Base-by-base conservation (phyloP, 2,888 invertebrate genomes). In the Spilarctia lutea region DNA sequence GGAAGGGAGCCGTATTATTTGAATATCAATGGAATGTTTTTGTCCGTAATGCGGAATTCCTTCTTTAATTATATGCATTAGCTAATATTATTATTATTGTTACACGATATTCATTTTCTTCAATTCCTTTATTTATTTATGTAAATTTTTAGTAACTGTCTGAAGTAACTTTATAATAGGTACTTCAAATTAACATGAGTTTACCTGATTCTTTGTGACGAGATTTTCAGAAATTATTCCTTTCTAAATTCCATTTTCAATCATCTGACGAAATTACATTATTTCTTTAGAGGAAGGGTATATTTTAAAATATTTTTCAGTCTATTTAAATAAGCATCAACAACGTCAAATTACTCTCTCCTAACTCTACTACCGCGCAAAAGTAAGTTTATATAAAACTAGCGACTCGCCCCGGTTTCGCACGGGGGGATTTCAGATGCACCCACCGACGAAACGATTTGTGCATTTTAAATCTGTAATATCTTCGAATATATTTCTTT, bases 1-100 rank as follows among this genome's bases (percentile, higher is more conserved):
- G 65, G 18, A 27, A 72, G n/a, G n/a, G 35, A n/a, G 52, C 48
- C 13, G 18, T 72, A 27, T 52, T 71, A 52, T 66, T 27, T 35
- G 10, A 27, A 8, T 66, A 67, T 56, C n/a, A 72, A 48, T 39
- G 24, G 30, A 33, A 71, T 27, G 42, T 63, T 63, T 20, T 16
- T 30, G 24, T 35, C 30, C 20, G 10, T 18, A 27, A 30, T 30
- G 20, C 30, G 20, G 10, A 45, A 30, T 68, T 45, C 20, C 18
- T 68, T 20, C 30, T 11, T 20, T 30, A 67, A 67, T 42, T 39
- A 39, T 39, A 20, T 27, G 48, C 20, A 13, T 68, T 48, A 30
- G 13, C 24, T n/a, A 56, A n/a, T 56, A n/a, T 4, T 60, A 13
- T 16, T 16, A 27, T 60, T 60, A 60, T 4, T 27, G n/a, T 52